Percentiles rank a stretch among this genome's conserved stretches.
These are phyloP conservation scores for Lasioglossum baleicum DNA, from an alignment of 1,140 invertebrate genomes.

Conservation along the genomic window DNA sequence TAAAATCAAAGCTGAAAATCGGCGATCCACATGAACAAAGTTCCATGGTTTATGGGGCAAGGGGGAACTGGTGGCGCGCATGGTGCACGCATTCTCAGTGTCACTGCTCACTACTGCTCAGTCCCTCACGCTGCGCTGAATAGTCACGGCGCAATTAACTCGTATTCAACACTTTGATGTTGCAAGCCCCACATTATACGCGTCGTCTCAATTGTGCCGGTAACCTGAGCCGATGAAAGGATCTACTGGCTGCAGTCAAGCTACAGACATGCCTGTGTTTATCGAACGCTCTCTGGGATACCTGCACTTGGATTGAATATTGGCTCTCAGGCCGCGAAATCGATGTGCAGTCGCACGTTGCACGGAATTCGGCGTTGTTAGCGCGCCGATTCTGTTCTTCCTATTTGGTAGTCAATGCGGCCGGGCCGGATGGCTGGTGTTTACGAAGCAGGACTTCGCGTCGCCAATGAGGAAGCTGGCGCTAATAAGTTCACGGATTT, in stretches of 20 bases:
- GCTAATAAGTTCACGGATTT: neutral
- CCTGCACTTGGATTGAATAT: conserved; percentile 34
- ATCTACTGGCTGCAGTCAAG: conserved; percentile 20
- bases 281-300: conserved; percentile 36
- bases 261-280: conserved; percentile 42
- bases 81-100: neutral
- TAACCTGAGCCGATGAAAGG: conserved; percentile 46
- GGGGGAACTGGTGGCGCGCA: neutral
- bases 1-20: neutral
- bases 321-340: conserved; percentile 30
- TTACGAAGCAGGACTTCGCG: neutral
- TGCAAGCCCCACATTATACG: conserved; percentile 38
- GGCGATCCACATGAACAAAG: neutral
- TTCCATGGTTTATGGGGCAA: neutral
- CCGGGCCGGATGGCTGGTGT: neutral
- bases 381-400: conserved; percentile 28
- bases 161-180: conserved; percentile 51
- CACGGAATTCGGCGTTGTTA: conserved; percentile 18
- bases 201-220: conserved; percentile 32
- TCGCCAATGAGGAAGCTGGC: neutral
- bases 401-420: conserved; percentile 24
- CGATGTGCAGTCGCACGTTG: conserved; percentile 43
- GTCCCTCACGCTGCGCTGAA: conserved; percentile 35
- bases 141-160: conserved; percentile 47
- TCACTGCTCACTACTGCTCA: conserved; percentile 10